Evolutionary conservation across 2,113 vertebrate species (phyloP).

Genomic region (Suncus etruscus): DNA sequence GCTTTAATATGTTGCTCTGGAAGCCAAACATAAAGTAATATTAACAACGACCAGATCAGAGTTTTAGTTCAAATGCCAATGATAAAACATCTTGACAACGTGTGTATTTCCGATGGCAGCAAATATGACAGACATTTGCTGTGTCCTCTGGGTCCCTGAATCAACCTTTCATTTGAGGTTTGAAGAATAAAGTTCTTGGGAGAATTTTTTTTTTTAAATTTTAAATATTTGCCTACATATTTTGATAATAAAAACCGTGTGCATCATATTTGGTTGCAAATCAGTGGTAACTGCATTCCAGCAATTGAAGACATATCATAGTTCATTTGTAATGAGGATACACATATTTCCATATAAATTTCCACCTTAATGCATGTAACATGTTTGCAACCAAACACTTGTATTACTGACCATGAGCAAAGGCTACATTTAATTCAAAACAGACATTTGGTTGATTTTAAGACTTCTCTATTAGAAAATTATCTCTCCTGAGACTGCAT

Average conservation of each 20-base stretch:
- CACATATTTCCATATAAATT: not conserved
- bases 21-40: constrained; percentile 26
- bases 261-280: not conserved
- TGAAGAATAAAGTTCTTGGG: not conserved
- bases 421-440: not conserved
- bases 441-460: not conserved
- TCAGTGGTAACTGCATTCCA: not conserved
- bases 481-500: no score
- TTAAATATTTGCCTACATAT: constrained; percentile 22
- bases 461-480: not conserved
- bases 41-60: not conserved
- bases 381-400: not conserved
- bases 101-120: not conserved
- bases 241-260: constrained; percentile 16
- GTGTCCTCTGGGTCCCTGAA: not conserved
- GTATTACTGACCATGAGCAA: not conserved
- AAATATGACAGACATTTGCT: not conserved
- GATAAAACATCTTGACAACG: not conserved
- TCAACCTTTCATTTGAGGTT: not conserved
- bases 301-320: not conserved
- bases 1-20: not conserved
- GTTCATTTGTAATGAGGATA: not conserved
- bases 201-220: not conserved
- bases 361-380: not conserved
- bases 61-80: not conserved